Conservation (phyloP, 2,797 vertebrate genomes). For the Gymnodraco acuticeps region DNA sequence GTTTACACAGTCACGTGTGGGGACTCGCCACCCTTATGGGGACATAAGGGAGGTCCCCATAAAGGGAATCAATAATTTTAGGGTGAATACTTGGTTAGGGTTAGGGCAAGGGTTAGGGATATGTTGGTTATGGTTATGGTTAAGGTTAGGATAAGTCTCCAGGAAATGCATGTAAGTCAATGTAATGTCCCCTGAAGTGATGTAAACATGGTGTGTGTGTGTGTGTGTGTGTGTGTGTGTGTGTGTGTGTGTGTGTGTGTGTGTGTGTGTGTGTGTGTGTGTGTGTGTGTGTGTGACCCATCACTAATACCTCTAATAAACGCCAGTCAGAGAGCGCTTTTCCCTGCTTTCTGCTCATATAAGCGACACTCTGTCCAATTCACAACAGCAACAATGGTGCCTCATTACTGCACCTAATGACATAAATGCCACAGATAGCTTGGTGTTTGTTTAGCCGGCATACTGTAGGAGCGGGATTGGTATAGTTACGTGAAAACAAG, state of each 20-base stretch:
- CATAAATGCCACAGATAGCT: conserved; percentile 40
- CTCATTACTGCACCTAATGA: conserved; percentile 43
- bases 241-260: background rate
- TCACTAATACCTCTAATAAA: conserved; percentile 35
- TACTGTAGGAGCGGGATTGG: background rate
- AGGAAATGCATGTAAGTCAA: too few relatives aligned
- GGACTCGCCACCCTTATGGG: too few relatives aligned
- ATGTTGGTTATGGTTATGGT: too few relatives aligned
- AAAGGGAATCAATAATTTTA: too few relatives aligned
- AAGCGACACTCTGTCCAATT: conserved; percentile 5
- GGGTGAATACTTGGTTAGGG: too few relatives aligned
- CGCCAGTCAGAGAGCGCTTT: conserved; percentile 19
- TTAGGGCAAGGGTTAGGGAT: too few relatives aligned
- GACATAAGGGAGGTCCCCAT: too few relatives aligned
- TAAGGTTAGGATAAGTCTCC: too few relatives aligned
- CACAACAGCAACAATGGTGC: background rate
- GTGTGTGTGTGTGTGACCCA: background rate
- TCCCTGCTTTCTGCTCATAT: conserved; percentile 27
- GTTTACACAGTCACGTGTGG: too few relatives aligned
- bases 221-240: background rate
- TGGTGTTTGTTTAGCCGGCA: conserved; percentile 14
- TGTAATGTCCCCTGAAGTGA: too few relatives aligned
- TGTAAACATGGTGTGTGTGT: too few relatives aligned
- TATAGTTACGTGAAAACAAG: conserved; percentile 14
- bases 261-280: background rate